phyloP scores from a whole-genome alignment of 1,140 invertebrate species.

The Tetramorium parvispinum region DNA sequence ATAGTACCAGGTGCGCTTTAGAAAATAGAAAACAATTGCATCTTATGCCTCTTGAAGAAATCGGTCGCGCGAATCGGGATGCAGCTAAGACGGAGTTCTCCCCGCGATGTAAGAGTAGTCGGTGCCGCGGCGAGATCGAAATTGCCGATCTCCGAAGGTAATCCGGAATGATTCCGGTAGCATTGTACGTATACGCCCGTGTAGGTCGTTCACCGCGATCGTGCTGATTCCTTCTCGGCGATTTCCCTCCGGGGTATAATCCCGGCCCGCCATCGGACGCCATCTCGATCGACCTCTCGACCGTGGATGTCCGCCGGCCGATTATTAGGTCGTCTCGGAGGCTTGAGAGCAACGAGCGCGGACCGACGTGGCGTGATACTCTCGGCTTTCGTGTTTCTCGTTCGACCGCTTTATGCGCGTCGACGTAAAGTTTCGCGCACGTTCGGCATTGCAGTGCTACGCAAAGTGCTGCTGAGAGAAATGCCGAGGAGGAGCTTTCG shows the following conservation, averaged over 20 bases:
- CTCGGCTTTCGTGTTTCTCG: neutral
- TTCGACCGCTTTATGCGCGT: conserved; percentile 27
- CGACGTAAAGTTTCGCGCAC: conserved; percentile 39
- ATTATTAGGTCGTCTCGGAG: conserved; percentile 69
- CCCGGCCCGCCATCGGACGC: conserved; percentile 27
- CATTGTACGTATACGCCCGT: conserved; percentile 66
- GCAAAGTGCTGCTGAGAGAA: conserved; percentile 32
- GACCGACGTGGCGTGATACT: neutral
- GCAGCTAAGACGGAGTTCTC: neutral
- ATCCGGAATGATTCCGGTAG: conserved; percentile 62
- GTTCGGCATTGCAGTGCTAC: conserved; percentile 9
- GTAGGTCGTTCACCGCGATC: conserved; percentile 67
- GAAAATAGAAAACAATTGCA: conserved; percentile 45
- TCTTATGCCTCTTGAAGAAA: conserved; percentile 14
- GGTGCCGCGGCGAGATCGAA: conserved; percentile 43
- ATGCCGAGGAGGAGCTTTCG: conserved; percentile 33
- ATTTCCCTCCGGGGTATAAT: conserved; percentile 66
- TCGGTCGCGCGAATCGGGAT: conserved; percentile 1
- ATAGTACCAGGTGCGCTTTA: conserved; percentile 12
- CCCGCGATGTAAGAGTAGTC: conserved; percentile 26
- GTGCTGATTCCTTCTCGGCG: conserved; percentile 72
- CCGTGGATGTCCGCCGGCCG: conserved; percentile 39
- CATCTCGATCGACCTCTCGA: conserved; percentile 55
- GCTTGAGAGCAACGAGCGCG: conserved; percentile 14
- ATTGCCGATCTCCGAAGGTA: conserved; percentile 65